Percentiles rank a stretch among this genome's conserved stretches.
Conservation (phyloP, 1,140 invertebrate genomes). For the Berghia stephanieae region DNA sequence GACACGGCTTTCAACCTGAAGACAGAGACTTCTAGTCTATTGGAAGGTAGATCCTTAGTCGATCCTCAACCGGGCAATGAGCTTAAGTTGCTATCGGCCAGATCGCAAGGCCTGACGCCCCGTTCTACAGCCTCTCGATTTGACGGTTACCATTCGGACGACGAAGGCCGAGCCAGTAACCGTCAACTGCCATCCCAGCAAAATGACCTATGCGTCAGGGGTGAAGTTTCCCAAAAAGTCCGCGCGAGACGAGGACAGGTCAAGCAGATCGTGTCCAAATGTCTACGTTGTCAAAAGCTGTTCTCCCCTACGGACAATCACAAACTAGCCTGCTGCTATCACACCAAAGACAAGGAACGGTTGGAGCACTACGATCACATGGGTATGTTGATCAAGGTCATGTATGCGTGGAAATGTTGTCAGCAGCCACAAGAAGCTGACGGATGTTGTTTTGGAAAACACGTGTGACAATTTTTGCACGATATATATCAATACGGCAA, state of each 20-base stretch:
- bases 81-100: not conserved
- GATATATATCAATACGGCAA: too few species aligned
- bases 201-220: slow-evolving; percentile 71
- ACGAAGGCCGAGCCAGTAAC: not conserved
- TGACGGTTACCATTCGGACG: too few species aligned
- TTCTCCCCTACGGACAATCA: slow-evolving; percentile 60
- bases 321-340: slow-evolving; percentile 59
- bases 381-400: slow-evolving; percentile 49
- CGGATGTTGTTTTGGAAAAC: slow-evolving; percentile 58
- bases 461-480: slow-evolving; percentile 52
- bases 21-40: too few species aligned
- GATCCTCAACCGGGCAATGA: slow-evolving; percentile 9
- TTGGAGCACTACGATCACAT: slow-evolving; percentile 54
- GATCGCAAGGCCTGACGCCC: not conserved
- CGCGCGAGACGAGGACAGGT: not conserved
- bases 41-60: not conserved
- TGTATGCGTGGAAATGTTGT: slow-evolving; percentile 60
- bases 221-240: slow-evolving; percentile 7
- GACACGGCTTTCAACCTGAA: too few species aligned
- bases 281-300: slow-evolving; percentile 58
- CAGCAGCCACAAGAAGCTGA: slow-evolving; percentile 49
- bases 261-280: slow-evolving; percentile 69
- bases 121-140: too few species aligned
- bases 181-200: not conserved
- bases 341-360: slow-evolving; percentile 53